phyloP scores from a whole-genome alignment of 2,797 vertebrate genomes.

The Squalus acanthias region DNA sequence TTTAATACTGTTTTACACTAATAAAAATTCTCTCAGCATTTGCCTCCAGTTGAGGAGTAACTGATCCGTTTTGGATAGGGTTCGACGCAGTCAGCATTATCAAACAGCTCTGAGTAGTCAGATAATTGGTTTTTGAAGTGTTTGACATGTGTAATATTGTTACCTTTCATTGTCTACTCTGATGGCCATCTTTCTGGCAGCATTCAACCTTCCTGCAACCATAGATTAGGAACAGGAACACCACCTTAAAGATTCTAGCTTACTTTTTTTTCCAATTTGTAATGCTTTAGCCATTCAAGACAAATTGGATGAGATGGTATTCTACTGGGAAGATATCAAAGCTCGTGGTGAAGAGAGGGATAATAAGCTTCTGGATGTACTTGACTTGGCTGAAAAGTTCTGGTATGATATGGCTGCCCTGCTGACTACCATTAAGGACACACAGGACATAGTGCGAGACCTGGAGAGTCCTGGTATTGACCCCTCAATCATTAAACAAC shows the following conservation, averaged over 20 bases:
- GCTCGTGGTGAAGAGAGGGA: constrained; percentile 86
- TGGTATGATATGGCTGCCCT: constrained; percentile 94
- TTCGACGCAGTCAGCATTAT: not conserved
- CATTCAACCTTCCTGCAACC: not conserved
- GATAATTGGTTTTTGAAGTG: not conserved
- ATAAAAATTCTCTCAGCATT: not conserved
- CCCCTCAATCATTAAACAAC: constrained; percentile 97
- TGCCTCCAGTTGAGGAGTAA: not conserved
- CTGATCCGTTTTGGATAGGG: not conserved
- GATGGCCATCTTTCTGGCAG: not conserved
- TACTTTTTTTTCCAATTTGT: not conserved
- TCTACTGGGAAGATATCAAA: constrained; percentile 96
- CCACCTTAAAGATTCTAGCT: not conserved
- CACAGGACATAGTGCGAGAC: constrained; percentile 89
- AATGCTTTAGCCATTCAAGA: constrained; percentile 44
- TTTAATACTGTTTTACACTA: not conserved
- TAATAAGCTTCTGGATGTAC: constrained; percentile 86
- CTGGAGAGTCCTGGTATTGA: constrained; percentile 95
- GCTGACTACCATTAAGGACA: constrained; percentile 87
- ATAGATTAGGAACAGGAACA: not conserved
- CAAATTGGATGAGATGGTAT: constrained; percentile 83
- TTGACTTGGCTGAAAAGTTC: constrained; percentile 92
- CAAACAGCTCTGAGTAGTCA: not conserved
- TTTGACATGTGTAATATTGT: not conserved
- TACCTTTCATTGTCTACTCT: not conserved